Evolutionary conservation across 2,888 invertebrate genomes (phyloP), one percentile per base, ranked within the genome.

Genomic region (Pollenia angustigena): DNA sequence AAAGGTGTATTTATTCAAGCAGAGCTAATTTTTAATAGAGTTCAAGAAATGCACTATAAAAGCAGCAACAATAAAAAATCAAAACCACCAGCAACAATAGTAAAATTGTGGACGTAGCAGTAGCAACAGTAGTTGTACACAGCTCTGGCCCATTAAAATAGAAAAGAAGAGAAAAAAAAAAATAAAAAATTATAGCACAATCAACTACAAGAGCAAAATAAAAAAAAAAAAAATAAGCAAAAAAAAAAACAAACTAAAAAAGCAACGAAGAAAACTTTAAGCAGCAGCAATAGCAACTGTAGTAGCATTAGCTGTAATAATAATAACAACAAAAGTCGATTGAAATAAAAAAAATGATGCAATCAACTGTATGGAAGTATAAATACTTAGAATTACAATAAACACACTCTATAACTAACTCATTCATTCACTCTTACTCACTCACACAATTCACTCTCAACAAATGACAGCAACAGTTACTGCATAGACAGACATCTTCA

Each of bases 281-380:
- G 10, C n/a, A 11, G 16, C 14, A 46, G 14, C 46, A 64, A 46
- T 18, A 40, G 8, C n/a, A 76, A 10, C 11, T 50, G 50, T 80
- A 3, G 46, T 42, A 64, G 32, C 32, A 32, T 32, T 6, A 32
- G 14, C 11, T 50, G 50, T 80, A 3, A 46, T 42, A 64, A 54
- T 56, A 64, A 71, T 50, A 80, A 56, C 64, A 81, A 72, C 64
- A 64, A 64, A 40, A 66, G 48, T 72, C 74, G 74, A 79, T 79
- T 79, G 79, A 79, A 79, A 79, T 74, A 74, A 74, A 52, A n/a
- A 52, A 69, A 60, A 69, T 18, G 64, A 62, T 80, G 69, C 80
- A 80, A 81, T 81, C 80, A 85, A 85, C 75, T 75, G 80, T 58
- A 75, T 75, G 48, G 44, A 75, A 64, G 54, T 71, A 81, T 71